Evolutionary conservation across 2,113 vertebrate genomes (phyloP).

Genomic region (Bufo gargarizans): DNA sequence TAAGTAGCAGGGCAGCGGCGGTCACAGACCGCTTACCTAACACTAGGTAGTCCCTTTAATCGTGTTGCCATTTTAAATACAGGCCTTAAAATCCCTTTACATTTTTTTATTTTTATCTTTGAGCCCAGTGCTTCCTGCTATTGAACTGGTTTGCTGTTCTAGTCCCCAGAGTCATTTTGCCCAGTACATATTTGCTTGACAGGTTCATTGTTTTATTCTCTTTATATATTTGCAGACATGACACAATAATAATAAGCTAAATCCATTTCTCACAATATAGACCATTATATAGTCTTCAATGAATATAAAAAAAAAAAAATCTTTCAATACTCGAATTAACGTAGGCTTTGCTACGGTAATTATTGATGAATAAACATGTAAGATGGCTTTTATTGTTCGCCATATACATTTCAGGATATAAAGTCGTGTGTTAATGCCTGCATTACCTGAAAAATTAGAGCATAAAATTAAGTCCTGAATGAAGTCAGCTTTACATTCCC

Average conservation of each 20-base stretch:
- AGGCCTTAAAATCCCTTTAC: no score
- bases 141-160: not conserved
- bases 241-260: not conserved
- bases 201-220: not conserved
- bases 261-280: not conserved
- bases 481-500: constrained; percentile 22
- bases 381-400: not conserved
- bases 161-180: not conserved
- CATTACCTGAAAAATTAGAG: constrained; percentile 24
- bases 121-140: not conserved
- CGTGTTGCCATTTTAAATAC: no score
- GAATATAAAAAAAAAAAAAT: constrained; percentile 11
- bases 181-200: not conserved
- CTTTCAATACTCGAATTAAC: not conserved
- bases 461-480: constrained; percentile 21
- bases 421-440: not conserved
- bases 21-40: no score
- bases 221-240: not conserved
- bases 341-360: constrained; percentile 11
- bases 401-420: not conserved
- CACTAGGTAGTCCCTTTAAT: no score
- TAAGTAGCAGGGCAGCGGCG: no score
- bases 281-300: constrained; percentile 2
- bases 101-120: not conserved
- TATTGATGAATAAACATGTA: constrained; percentile 16